phyloP scores from a whole-genome alignment of 2,113 vertebrate genomes.

The Chionomys nivalis region DNA sequence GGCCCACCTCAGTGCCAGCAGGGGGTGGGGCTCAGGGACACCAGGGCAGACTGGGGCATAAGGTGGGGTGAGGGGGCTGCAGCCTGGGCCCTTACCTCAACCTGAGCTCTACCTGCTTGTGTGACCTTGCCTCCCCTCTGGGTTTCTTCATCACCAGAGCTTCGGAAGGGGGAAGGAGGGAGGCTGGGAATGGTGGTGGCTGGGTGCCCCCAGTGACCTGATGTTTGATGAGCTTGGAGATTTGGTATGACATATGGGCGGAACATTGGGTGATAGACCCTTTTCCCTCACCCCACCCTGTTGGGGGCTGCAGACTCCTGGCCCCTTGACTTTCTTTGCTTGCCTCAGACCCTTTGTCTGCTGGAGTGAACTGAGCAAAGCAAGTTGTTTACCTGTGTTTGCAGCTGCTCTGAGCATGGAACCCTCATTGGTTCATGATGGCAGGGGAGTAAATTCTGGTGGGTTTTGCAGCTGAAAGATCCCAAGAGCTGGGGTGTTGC shows the following conservation, averaged over 20 bases:
- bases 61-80: not conserved
- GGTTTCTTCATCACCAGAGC: not conserved
- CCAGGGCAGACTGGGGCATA: not conserved
- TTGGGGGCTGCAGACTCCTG: too few relatives aligned
- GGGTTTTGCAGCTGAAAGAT: too few relatives aligned
- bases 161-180: not conserved
- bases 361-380: too few relatives aligned
- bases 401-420: too few relatives aligned
- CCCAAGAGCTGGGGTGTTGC: too few relatives aligned
- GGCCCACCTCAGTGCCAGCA: not conserved
- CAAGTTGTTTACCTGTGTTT: too few relatives aligned
- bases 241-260: not conserved
- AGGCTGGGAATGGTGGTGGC: not conserved
- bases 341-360: too few relatives aligned
- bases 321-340: too few relatives aligned
- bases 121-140: not conserved
- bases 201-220: not conserved
- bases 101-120: not conserved
- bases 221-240: not conserved
- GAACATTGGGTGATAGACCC: fast-evolving
- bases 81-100: not conserved
- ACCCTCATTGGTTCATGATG: too few relatives aligned
- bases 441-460: too few relatives aligned
- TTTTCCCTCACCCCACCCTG: too few relatives aligned
- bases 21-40: not conserved